Base-by-base conservation (phyloP, 2,888 invertebrate species). In the Apodemia mormo region DNA sequence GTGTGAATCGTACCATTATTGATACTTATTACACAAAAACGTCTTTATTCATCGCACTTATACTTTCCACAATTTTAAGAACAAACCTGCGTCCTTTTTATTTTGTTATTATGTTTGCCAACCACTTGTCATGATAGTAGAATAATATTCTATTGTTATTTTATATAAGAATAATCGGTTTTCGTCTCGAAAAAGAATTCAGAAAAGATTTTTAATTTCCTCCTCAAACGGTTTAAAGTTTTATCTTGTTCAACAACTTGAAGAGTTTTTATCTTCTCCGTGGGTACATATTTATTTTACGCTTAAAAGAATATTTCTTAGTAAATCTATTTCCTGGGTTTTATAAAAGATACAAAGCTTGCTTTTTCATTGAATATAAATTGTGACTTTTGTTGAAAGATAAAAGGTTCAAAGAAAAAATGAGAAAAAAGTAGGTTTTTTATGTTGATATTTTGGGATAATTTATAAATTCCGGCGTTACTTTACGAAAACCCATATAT, bases 181-280 rank as follows among this genome's bases (percentile, higher is more conserved):
- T 61, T 61, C 30, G 14, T 61, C 58, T 61, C 30, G 33, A 61
- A 61, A 33, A 61, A 61, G 58, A 33, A 61, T 61, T 61, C 58
- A 61, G 58, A 61, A 61, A 61, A 33, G 58, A 61, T 61, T 61
- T 61, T 61, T 61, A 61, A 61, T 61, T 61, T 61, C 58, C 58
- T 61, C 30, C 33, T 61, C 58, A 33, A 61, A 61, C 61, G 14
- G 12, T 61, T 14, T 61, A 61, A 49, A 58, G 30, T 61, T 61
- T 61, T 61, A 61, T 61, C 58, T 61, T 61, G 33, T 61, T 61
- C 30, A 61, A 30, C 58, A 61, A 61, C 33, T 61, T 14, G 5
- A 12, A 30, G 14, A 33, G 58, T 33, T 61, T 61, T 61, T 61
- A 33, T 61, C 58, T 61, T 61, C 58, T 61, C 58, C 58, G 58